Evolutionary conservation across 2,113 vertebrate species (phyloP).

Genomic region (Spea multiplicata): DNA sequence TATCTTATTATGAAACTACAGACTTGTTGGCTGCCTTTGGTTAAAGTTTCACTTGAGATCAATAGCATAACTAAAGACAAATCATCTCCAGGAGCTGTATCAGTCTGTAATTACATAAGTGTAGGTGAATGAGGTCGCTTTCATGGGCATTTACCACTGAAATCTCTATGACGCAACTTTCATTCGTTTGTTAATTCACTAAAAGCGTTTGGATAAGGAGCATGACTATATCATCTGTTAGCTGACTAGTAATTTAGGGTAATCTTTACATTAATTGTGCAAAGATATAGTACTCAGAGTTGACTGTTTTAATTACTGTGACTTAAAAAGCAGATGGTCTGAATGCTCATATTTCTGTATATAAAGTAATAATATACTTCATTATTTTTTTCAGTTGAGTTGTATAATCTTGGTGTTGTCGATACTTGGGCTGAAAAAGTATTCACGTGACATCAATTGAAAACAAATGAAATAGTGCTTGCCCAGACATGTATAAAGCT

Average conservation of each 20-base stretch:
- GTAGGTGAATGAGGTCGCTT: conserved; percentile 50
- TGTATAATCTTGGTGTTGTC: no score
- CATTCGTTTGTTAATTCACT: conserved; percentile 53
- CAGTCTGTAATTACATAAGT: conserved; percentile 56
- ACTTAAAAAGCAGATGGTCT: no score
- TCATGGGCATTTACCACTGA: conserved; percentile 48
- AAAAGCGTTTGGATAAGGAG: conserved; percentile 21
- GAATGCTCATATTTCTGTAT: no score
- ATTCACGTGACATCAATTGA: no score
- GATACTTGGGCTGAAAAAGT: no score
- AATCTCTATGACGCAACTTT: conserved; percentile 50
- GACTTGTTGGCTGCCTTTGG: conserved; percentile 9
- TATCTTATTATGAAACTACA: not conserved
- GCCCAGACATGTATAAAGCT: no score
- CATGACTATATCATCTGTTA: not conserved
- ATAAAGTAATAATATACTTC: no score
- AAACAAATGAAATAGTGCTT: no score
- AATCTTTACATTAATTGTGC: not conserved
- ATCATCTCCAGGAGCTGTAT: conserved; percentile 49
- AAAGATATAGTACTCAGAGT: not conserved
- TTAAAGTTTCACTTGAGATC: not conserved
- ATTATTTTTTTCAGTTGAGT: no score
- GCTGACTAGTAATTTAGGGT: not conserved
- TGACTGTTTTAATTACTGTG: no score
- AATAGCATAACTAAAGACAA: conserved; percentile 33